These are phyloP conservation scores for Agonopterix heracliana DNA, from an alignment of 2,888 invertebrate species.

Conservation along the genomic window DNA sequence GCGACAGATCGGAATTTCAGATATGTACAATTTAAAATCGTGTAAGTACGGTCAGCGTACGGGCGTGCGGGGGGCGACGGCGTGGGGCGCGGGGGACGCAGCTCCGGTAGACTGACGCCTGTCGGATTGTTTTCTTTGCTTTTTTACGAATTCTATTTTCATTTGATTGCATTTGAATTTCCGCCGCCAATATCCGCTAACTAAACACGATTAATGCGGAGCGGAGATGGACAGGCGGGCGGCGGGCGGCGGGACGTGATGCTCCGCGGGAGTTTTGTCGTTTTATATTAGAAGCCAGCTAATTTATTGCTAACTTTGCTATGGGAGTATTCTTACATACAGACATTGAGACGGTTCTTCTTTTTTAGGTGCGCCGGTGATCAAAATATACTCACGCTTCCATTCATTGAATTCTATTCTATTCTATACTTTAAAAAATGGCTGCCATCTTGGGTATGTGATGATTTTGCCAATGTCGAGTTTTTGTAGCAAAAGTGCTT, in stretches of 20 bases:
- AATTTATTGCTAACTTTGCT: conserved; percentile 73
- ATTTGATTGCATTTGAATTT: conserved; percentile 77
- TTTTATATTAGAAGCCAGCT: conserved; percentile 73
- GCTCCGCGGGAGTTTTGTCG: conserved; percentile 66
- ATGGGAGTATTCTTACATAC: conserved; percentile 52
- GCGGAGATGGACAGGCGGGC: conserved; percentile 69
- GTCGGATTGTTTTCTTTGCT: conserved; percentile 74
- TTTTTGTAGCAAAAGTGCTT: too few species aligned
- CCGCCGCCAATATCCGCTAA: conserved; percentile 76
- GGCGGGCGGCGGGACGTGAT: conserved; percentile 39
- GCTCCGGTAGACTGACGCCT: conserved; percentile 72
- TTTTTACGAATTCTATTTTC: conserved; percentile 75
- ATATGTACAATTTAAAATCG: conserved; percentile 77
- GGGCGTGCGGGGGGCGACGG: conserved; percentile 25
- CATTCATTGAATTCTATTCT: too few species aligned
- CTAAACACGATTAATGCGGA: conserved; percentile 77
- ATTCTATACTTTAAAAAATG: too few species aligned
- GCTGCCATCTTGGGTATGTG: too few species aligned
- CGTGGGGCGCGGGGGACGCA: conserved; percentile 33
- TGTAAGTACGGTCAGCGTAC: conserved; percentile 73
- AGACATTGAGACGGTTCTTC: background rate
- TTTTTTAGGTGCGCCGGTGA: background rate
- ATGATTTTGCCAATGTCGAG: too few species aligned
- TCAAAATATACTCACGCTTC: background rate
- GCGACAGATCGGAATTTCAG: conserved; percentile 76